Evolutionary conservation across 2,797 vertebrate species (phyloP), one percentile per base, ranked within the genome.

Genomic region (Amblyopsis hoosieri): DNA sequence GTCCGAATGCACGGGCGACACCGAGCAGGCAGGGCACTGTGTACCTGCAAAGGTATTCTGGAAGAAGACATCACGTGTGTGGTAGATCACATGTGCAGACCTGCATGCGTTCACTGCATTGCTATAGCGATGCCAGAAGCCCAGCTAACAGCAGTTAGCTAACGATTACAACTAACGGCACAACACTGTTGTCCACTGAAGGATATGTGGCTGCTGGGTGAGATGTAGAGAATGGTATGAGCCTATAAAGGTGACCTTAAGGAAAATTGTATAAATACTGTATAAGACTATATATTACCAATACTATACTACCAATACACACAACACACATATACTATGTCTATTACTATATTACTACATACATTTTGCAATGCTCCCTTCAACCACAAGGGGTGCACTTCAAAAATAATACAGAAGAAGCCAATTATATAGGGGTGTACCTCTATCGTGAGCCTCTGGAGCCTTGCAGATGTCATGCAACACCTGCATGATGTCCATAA

Each of bases 1-100:
- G 94, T 9, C 98, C 98, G 33, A 98, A 99, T 0, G 97, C 97
- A 67, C 98, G 88, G 11, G 94, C 94, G 51, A 97, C 95, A n/a
- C 97, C 97, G 1, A 99, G 91, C 75, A 99, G 88, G 77, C 94
- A 94, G 0, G 97, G 97, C 14, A 98, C 90, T 0, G 94, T 94
- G 58, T 97, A 96, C 79, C 92, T 94, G 86, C 97, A 99, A 54
- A 98, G 89, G 86, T 96, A 96, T 14, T 97, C 97, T 98, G 85
- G 0, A 6, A 12, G 13, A 15, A 47, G 4, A 57, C 1, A 0
- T 3, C 15, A 62, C 0, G 10, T 0, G 48, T 9, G 2, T 7
- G 42, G 33, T 11, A 17, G 48, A 54, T n/a, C 42, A 49, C n/a
- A 1, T 17, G 4, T 14, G 7, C 55, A 0, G 54, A 9, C 0